Conservation (phyloP, 2,797 vertebrate genomes). For the Micropoecilia bifurca region DNA sequence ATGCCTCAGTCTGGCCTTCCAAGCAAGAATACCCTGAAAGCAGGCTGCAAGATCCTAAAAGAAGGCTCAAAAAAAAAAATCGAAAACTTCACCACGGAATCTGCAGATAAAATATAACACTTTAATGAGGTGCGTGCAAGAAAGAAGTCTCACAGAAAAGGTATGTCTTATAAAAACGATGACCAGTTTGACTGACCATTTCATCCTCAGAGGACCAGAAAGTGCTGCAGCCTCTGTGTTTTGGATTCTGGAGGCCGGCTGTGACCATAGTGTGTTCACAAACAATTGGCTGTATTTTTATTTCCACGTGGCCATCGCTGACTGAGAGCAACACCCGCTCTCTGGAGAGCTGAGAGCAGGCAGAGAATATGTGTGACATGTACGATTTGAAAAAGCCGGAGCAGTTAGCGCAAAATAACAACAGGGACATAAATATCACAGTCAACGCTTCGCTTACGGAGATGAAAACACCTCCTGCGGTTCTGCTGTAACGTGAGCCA, state of each 20-base stretch:
- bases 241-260: conserved; percentile 27
- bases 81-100: background rate
- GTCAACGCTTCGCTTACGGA: background rate
- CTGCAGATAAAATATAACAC: background rate
- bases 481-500: background rate
- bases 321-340: conserved; percentile 36
- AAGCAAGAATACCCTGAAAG: background rate
- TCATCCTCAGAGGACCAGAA: conserved; percentile 30
- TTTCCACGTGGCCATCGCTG: conserved; percentile 12
- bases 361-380: background rate
- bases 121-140: background rate
- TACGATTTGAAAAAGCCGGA: background rate
- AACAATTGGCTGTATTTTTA: conserved; percentile 46
- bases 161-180: background rate
- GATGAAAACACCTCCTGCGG: background rate
- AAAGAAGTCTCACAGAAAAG: background rate
- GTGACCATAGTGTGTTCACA: conserved; percentile 43
- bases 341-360: conserved; percentile 23
- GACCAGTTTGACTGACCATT: background rate
- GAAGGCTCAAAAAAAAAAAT: background rate
- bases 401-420: background rate
- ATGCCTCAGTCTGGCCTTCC: background rate
- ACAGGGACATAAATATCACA: background rate
- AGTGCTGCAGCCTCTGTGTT: conserved; percentile 27
- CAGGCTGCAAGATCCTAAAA: background rate